phyloP scores from a whole-genome alignment of 2,113 vertebrate species.

The Hepsetus odoe region DNA sequence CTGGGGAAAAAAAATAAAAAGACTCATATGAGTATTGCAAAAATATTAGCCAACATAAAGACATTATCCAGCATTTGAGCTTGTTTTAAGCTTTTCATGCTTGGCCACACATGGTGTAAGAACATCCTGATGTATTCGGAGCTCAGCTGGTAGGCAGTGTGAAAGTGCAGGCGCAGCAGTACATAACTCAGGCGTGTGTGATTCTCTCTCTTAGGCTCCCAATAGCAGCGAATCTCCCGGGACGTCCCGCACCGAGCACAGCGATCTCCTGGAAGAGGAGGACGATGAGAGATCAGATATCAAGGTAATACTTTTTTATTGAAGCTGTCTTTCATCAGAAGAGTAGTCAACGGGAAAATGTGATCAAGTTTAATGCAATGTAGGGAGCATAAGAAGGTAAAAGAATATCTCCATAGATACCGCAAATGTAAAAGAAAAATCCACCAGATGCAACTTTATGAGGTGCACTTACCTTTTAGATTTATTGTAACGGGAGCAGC shows the following conservation, averaged over 20 bases:
- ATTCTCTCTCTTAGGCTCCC: constrained; percentile 74
- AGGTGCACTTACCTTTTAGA: no score
- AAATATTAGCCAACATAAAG: constrained; percentile 3
- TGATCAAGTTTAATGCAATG: neutral
- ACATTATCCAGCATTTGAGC: constrained; percentile 2
- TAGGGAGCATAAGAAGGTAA: no score
- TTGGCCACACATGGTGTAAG: constrained; percentile 14
- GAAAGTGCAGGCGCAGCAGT: neutral
- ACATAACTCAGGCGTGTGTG: constrained; percentile 48
- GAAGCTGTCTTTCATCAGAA: neutral
- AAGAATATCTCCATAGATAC: no score
- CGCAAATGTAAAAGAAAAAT: no score
- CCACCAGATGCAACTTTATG: no score
- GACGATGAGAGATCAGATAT: constrained; percentile 82
- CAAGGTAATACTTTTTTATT: constrained; percentile 72
- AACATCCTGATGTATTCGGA: constrained; percentile 18
- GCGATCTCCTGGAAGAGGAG: constrained; percentile 83
- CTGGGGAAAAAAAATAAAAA: neutral
- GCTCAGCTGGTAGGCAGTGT: constrained; percentile 17
- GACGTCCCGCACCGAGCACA: constrained; percentile 83
- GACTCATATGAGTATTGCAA: neutral
- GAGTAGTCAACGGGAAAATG: constrained; percentile 7
- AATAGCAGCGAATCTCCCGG: constrained; percentile 85
- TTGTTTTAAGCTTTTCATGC: constrained; percentile 9
- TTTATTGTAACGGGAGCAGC: no score